phyloP scores from a whole-genome alignment of 2,113 vertebrate species.

The Paracyprichromis sp. region DNA sequence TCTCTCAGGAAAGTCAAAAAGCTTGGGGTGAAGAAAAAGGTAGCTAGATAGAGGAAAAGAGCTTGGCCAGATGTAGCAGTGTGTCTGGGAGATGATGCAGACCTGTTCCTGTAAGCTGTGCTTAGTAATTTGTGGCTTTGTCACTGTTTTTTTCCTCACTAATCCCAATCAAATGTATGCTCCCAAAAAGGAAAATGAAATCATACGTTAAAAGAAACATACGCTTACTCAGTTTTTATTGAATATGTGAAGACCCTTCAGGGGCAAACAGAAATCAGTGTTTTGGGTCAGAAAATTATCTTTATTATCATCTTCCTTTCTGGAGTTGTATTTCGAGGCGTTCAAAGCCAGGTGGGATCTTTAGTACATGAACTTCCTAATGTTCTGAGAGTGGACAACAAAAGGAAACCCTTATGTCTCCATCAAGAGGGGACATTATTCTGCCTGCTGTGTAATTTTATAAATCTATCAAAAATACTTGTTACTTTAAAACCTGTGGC shows the following conservation, averaged over 20 bases:
- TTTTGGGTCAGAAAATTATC: not conserved
- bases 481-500: not conserved
- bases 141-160: not conserved
- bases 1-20: slow-evolving; percentile 5
- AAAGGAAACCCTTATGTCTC: not conserved
- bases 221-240: not conserved
- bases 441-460: not conserved
- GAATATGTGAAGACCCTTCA: not conserved
- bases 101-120: not conserved
- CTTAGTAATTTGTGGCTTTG: not conserved
- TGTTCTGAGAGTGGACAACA: not conserved
- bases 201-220: not conserved
- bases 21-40: not conserved
- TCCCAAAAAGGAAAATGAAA: not conserved
- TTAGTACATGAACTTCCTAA: not conserved
- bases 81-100: not conserved
- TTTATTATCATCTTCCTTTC: not conserved
- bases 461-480: not conserved
- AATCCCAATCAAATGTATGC: not conserved
- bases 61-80: not conserved
- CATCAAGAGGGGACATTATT: not conserved
- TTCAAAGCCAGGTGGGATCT: not conserved
- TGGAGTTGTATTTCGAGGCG: not conserved
- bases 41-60: not conserved
- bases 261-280: not conserved